These are phyloP conservation scores for Oryzias sinensis DNA, from an alignment of 2,797 vertebrate species.

Conservation along the genomic window DNA sequence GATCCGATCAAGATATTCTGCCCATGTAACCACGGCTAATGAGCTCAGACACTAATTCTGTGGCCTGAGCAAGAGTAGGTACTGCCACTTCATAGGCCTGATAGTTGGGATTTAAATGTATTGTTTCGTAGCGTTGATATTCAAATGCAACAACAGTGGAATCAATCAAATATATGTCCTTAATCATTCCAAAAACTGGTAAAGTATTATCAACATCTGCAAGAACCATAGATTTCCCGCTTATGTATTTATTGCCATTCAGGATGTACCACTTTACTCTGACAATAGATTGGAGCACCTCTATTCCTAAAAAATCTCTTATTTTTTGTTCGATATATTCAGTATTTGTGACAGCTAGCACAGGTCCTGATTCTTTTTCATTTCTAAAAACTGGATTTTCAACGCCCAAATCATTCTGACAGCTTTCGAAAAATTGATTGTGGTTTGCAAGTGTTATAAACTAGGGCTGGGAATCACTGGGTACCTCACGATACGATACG, in stretches of 20 bases:
- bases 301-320: not conserved
- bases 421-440: not conserved
- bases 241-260: conserved; percentile 30
- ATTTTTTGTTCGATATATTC: not conserved
- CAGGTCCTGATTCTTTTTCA: not conserved
- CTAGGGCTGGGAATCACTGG: too few species aligned
- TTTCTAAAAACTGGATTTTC: not conserved
- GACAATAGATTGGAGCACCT: conserved; percentile 2
- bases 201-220: conserved; percentile 7
- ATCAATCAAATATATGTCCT: not conserved
- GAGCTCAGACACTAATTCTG: not conserved
- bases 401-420: not conserved
- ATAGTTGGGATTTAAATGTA: not conserved
- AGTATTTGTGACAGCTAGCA: conserved; percentile 1
- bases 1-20: too few species aligned
- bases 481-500: too few species aligned
- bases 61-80: not conserved
- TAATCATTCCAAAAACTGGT: conserved; percentile 23
- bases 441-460: not conserved
- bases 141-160: not conserved
- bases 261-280: conserved; percentile 23
- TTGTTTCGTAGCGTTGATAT: not conserved
- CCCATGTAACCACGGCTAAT: too few species aligned
- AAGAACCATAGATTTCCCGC: conserved; percentile 32
- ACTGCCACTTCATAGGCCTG: not conserved